These are phyloP conservation scores for Tamandua tetradactyla DNA, from an alignment of 2,797 vertebrate species.

Conservation along the genomic window DNA sequence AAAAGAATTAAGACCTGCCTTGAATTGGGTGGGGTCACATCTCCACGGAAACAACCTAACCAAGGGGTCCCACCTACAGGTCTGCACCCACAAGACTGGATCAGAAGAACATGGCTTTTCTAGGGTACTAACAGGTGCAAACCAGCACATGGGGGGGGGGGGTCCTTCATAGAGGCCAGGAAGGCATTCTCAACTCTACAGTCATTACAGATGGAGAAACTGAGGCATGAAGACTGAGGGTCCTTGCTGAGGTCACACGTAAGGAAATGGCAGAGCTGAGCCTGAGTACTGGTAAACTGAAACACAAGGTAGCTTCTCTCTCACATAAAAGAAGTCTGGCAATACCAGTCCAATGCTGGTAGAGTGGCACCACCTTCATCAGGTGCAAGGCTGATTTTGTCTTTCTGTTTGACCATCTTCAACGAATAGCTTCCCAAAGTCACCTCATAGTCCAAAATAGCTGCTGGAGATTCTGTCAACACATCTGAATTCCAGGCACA, in stretches of 20 bases:
- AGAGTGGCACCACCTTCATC: neutral
- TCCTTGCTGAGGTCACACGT: neutral
- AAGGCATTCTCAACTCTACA: neutral
- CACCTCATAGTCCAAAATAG: neutral
- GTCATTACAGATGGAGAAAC: neutral
- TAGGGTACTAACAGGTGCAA: no score
- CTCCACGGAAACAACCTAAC: no score
- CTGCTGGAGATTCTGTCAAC: neutral
- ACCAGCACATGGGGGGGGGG: no score
- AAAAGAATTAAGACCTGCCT: no score
- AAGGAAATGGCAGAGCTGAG: neutral
- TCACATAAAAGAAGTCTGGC: neutral
- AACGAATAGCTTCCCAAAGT: neutral
- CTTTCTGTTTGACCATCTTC: neutral
- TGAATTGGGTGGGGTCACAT: no score
- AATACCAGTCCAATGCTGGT: neutral
- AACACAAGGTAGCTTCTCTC: neutral
- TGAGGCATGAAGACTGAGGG: neutral
- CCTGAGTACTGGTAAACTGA: neutral
- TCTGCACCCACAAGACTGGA: no score
- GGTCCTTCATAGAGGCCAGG: neutral
- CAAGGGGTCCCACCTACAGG: no score
- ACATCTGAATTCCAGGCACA: neutral
- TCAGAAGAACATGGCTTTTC: no score
- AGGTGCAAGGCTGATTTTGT: neutral